Conservation (phyloP, 2,113 vertebrate species). For the Natator depressus region DNA sequence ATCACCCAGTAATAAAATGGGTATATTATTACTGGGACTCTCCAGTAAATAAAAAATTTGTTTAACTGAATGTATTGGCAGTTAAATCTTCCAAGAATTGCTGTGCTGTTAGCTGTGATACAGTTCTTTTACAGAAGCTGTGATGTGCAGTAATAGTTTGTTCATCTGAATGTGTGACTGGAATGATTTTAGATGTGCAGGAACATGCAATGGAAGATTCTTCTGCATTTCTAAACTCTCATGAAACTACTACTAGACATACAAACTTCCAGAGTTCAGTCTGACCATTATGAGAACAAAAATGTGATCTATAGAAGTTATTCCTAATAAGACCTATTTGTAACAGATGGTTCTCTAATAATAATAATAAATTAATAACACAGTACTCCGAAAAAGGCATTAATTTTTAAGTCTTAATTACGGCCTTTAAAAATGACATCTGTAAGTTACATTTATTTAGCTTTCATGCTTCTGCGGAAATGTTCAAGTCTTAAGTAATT, state of each 20-base stretch:
- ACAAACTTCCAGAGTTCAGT: background rate
- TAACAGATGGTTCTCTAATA: slow-evolving; percentile 9
- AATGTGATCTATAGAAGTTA: background rate
- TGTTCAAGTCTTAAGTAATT: slow-evolving; percentile 29
- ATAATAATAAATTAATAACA: background rate
- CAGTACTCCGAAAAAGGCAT: slow-evolving; percentile 28
- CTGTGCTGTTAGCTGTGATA: rapidly evolving
- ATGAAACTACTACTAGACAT: background rate
- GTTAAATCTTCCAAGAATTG: background rate
- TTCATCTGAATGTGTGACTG: background rate
- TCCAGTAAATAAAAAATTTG: background rate
- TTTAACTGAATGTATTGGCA: background rate
- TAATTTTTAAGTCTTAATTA: slow-evolving; percentile 51
- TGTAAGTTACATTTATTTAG: slow-evolving; percentile 49
- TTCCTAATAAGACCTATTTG: background rate
- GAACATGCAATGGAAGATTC: background rate
- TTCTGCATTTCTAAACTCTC: background rate
- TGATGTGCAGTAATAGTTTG: background rate
- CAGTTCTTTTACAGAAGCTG: background rate
- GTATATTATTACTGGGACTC: background rate
- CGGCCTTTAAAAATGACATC: slow-evolving; percentile 47
- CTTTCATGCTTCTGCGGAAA: slow-evolving; percentile 52
- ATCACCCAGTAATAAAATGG: rapidly evolving
- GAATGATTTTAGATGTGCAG: background rate
- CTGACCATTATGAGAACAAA: background rate